Evolutionary conservation across 2,797 vertebrate species (phyloP), one percentile per base, ranked within the genome.

Genomic region (Microtus agrestis): DNA sequence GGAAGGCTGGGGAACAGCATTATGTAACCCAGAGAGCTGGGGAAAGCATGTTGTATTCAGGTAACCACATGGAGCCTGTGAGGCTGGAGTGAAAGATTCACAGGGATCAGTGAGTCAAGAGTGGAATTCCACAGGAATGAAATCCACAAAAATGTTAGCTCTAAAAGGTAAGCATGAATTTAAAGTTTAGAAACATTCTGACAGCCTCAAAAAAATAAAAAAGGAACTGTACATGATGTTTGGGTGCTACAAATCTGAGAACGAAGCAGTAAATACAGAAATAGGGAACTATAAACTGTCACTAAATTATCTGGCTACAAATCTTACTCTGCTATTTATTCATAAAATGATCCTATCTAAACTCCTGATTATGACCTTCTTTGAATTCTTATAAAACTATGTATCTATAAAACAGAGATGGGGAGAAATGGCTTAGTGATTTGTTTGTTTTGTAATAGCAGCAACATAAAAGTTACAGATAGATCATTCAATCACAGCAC

Each of bases 261-360:
- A 78, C 31, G 17, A 93, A 63, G 54, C 40, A 79, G 40, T 61
- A 93, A 95, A 86, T 87, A 37, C 37, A 95, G 46, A 77, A 88
- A 84, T 89, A 34, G 79, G 74, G 96, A 87, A 87, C 91, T 17
- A 31, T 21, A 69, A 69, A 9, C 21, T 56, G 40, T 12, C 69
- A 86, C 54, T 92, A 88, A 95, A 91, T 91, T 73, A 56, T 88
- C 86, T 91, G 48, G 34, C 74, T 91, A 89, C 93, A 94, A 77
- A 79, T 93, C 74, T 34, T 61, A 69, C 76, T 91, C n/a, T 31
- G 89, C 89, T 95, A 85, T 46, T 81, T 17, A 69, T 87, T 95
- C 63, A 91, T 25, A 95, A 88, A 82, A 73, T 74, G 43, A 93
- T 76, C 34, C 29, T 76, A 84, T 69, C 43, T 73, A 80, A 93